A percentile compares a stretch with the other conserved stretches of the same genome.
Evolutionary conservation across 1,140 invertebrate genomes (phyloP).

Genomic region (Holotrichia oblita): DNA sequence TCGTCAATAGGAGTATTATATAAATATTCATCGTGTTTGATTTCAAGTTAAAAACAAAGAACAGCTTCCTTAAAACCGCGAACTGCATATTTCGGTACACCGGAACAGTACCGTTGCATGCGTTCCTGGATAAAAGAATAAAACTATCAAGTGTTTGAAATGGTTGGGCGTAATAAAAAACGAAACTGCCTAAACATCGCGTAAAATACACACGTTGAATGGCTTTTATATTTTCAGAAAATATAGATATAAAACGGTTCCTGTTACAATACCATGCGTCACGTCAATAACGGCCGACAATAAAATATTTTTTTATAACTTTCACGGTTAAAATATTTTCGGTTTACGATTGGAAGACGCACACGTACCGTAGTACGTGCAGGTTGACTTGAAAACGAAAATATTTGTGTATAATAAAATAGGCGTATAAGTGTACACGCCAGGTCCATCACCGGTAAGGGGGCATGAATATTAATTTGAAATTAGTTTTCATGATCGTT

Average conservation of each 20-base stretch:
- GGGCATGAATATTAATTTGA: no score
- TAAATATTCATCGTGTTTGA: no score
- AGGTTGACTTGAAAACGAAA: slow-evolving; percentile 16
- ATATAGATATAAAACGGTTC: slow-evolving; percentile 35
- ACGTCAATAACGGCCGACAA: slow-evolving; percentile 10
- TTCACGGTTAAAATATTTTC: slow-evolving; percentile 33
- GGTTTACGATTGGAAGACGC: slow-evolving; percentile 28
- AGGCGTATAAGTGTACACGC: neutral
- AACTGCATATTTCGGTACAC: neutral
- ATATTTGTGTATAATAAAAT: neutral
- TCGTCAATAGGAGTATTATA: no score
- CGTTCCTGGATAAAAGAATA: slow-evolving; percentile 14
- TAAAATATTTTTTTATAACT: slow-evolving; percentile 33
- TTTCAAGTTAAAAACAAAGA: no score
- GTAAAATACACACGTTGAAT: slow-evolving; percentile 32
- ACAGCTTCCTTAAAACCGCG: neutral
- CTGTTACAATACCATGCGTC: slow-evolving; percentile 30
- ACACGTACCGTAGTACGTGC: neutral
- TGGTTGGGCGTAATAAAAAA: slow-evolving; percentile 17
- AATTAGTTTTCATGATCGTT: slow-evolving; percentile 12
- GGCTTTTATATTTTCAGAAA: slow-evolving; percentile 30
- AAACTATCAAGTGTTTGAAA: slow-evolving; percentile 27
- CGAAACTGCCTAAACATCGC: slow-evolving; percentile 30
- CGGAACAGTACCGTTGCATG: neutral
- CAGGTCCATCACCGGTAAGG: neutral